A percentile compares a stretch with the other conserved stretches of the same genome.
Evolutionary conservation across 2,797 vertebrate species (phyloP).

Genomic region (Echiichthys vipera): DNA sequence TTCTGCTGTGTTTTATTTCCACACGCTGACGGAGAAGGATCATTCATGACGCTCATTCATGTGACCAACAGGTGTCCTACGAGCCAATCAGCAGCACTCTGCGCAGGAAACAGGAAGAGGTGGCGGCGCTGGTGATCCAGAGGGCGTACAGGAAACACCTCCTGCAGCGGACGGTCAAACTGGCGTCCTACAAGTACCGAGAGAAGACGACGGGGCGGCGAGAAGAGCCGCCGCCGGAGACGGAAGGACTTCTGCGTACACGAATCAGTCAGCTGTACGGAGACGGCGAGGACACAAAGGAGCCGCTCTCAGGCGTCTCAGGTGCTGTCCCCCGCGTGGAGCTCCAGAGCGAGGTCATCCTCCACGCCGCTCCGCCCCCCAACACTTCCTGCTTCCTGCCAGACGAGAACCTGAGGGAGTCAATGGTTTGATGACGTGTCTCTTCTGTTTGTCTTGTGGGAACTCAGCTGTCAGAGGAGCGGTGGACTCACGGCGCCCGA

Average conservation of each 20-base stretch:
- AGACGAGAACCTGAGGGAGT: slow-evolving; percentile 72
- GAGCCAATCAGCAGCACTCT: slow-evolving; percentile 96
- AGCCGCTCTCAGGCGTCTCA: not conserved
- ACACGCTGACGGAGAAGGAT: too few relatives aligned
- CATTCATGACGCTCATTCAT: too few relatives aligned
- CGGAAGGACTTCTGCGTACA: slow-evolving; percentile 85
- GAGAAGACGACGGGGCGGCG: slow-evolving; percentile 48
- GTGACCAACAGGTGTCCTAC: slow-evolving; percentile 82
- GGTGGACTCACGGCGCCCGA: too few relatives aligned
- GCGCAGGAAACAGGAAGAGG: slow-evolving; percentile 92
- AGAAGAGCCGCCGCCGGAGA: slow-evolving; percentile 75
- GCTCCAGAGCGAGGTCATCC: slow-evolving; percentile 76
- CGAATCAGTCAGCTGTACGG: slow-evolving; percentile 86
- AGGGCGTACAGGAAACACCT: slow-evolving; percentile 90
- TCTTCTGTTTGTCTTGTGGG: not conserved
- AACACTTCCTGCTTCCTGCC: slow-evolving; percentile 3
- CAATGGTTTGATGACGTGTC: slow-evolving; percentile 52
- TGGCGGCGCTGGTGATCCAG: slow-evolving; percentile 92
- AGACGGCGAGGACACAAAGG: slow-evolving; percentile 11
- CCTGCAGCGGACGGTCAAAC: slow-evolving; percentile 84
- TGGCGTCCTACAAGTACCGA: slow-evolving; percentile 88
- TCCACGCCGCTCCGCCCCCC: slow-evolving; percentile 67
- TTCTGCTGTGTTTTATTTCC: too few relatives aligned
- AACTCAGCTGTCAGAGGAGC: too few relatives aligned
- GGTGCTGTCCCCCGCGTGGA: slow-evolving; percentile 28